phyloP scores from a whole-genome alignment of 2,888 invertebrate species.

The Loripinus fragilis region DNA sequence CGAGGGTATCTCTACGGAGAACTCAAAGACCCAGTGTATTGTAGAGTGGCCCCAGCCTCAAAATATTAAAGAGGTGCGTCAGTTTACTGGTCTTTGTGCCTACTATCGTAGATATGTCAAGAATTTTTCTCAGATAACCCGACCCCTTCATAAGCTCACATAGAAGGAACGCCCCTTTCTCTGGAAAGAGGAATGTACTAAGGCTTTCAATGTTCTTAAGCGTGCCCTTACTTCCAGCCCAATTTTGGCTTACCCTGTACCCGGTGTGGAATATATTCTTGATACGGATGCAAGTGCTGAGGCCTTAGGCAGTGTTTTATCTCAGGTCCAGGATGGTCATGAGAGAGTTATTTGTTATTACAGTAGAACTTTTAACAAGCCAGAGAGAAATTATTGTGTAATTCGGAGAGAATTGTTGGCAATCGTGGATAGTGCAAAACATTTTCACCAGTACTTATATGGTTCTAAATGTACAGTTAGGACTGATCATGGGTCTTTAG shows the following conservation, averaged over 20 bases:
- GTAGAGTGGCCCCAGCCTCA: no score
- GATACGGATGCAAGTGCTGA: conserved; percentile 35
- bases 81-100: no score
- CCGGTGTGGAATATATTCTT: conserved; percentile 7
- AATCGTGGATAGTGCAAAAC: conserved; percentile 34
- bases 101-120: no score
- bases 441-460: conserved; percentile 54
- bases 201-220: background rate
- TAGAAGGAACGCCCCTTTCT: no score
- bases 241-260: conserved; percentile 10
- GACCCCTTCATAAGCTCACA: no score
- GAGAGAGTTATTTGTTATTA: conserved; percentile 41
- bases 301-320: conserved; percentile 36
- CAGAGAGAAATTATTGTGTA: conserved; percentile 45
- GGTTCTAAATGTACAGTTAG: conserved; percentile 29
- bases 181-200: conserved; percentile 33
- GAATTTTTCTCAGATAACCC: no score
- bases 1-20: no score
- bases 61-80: no score
- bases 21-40: no score
- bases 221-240: background rate
- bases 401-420: conserved; percentile 47
- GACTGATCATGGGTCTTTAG: conserved; percentile 47
- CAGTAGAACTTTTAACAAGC: conserved; percentile 31
- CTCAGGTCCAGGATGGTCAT: conserved; percentile 39